Base-by-base conservation (phyloP, 2,888 invertebrate genomes). In the Thelaira solivaga region DNA sequence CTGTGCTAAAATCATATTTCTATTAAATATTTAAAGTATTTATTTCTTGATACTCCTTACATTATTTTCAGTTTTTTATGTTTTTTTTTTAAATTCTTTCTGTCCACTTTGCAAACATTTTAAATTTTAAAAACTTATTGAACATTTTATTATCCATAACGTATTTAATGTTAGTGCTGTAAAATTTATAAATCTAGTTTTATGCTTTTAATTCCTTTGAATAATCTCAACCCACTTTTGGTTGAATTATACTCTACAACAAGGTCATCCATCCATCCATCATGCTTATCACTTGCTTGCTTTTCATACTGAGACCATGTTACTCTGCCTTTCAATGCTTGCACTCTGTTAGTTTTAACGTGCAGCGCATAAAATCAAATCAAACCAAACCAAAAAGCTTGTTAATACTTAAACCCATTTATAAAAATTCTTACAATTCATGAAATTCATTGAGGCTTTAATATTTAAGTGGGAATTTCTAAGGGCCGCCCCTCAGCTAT, bases 391-490 rank as follows among this genome's bases (percentile, higher is more conserved):
- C 26, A 5, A 26, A 39, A n/a, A 22, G 51, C n/a, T 61, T 41
- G 31, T 69, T 22, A 11, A 55, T 39, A 29, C 34, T 71, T 41
- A 41, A 64, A 57, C 11, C 41, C 62, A 65, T 73, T 73, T 41
- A 65, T 51, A 43, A 51, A 65, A 72, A 64, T 47, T 67, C 11
- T 36, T 59, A 26, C 51, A 72, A 62, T 77, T 72, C 72, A 67
- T 36, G 57, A 49, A 71, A 76, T 59, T 73, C 64, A 73, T 64
- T 78, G 73, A 73, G 53, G 77, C 74, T 73, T 73, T 53, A 78
- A 64, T 45, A 69, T 73, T 73, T 36, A 73, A 78, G 77, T 68
- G 69, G 67, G 29, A n/a, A n/a, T 34, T 62, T 61, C 31, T 18
- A 18, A 67, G 43, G 13, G 43, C 16, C 3, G n/a, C 24, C 24